Evolutionary conservation across 2,113 vertebrate genomes (phyloP).

Genomic region (Chitala chitala): DNA sequence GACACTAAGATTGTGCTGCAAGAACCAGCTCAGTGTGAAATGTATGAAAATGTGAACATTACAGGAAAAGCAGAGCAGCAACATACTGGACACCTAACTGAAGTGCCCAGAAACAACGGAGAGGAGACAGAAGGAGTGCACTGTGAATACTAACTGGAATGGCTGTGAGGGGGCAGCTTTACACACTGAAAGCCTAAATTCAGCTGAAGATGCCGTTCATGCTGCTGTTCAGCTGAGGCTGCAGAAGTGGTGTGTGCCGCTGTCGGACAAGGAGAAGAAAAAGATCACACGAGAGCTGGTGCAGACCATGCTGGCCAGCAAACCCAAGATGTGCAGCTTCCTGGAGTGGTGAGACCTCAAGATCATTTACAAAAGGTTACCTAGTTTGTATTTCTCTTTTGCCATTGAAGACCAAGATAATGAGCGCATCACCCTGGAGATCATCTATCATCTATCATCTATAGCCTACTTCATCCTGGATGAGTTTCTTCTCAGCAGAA

Average conservation of each 20-base stretch:
- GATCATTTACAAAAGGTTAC: slow-evolving; percentile 94
- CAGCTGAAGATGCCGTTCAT: slow-evolving; percentile 89
- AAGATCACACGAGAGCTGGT: slow-evolving; percentile 97
- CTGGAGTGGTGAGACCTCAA: slow-evolving; percentile 82
- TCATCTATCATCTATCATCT: slow-evolving; percentile 73
- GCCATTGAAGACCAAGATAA: slow-evolving; percentile 97
- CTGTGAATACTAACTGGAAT: slow-evolving; percentile 24
- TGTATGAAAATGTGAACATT: no score
- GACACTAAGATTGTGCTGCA: no score
- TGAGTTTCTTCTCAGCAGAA: slow-evolving; percentile 92
- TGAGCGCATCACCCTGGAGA: slow-evolving; percentile 95
- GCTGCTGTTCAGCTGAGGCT: slow-evolving; percentile 96
- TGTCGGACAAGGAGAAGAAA: slow-evolving; percentile 97
- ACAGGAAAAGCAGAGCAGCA: no score
- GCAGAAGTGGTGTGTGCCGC: slow-evolving; percentile 96
- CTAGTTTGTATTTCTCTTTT: slow-evolving; percentile 98
- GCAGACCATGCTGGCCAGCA: slow-evolving; percentile 89
- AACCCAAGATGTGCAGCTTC: slow-evolving; percentile 98
- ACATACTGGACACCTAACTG: no score
- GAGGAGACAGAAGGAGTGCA: slow-evolving; percentile 21
- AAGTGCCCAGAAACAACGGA: slow-evolving; percentile 25
- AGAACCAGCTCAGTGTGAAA: no score
- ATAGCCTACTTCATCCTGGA: slow-evolving; percentile 85
- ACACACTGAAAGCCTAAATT: not conserved
- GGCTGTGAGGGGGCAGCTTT: not conserved